phyloP scores from a whole-genome alignment of 2,888 invertebrate genomes.

The Andrena marginata region DNA sequence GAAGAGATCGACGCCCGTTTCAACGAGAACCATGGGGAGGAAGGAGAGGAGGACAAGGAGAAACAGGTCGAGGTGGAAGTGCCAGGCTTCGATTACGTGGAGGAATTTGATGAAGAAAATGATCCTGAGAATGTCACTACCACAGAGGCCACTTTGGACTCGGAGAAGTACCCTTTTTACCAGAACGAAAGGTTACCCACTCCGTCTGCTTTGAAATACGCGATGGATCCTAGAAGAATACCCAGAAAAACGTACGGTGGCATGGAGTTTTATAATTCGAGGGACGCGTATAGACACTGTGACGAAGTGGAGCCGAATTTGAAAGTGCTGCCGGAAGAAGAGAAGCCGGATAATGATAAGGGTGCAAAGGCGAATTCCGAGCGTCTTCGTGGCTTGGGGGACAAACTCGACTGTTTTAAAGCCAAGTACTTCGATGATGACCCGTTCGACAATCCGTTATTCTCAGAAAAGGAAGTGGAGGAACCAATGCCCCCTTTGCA shows the following conservation, averaged over 20 bases:
- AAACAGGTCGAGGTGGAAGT: conserved; percentile 75
- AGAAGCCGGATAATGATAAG: conserved; percentile 75
- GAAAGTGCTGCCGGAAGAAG: conserved; percentile 79
- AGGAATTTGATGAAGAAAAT: conserved; percentile 55
- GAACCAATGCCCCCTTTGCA: conserved; percentile 75
- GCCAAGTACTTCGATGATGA: conserved; percentile 91
- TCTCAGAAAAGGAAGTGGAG: conserved; percentile 84
- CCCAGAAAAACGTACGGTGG: conserved; percentile 89
- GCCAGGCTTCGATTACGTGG: conserved; percentile 72
- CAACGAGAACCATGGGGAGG: conserved; percentile 78
- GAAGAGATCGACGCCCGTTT: conserved; percentile 76
- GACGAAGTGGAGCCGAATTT: conserved; percentile 81
- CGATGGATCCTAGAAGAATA: conserved; percentile 88
- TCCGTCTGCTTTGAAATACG: conserved; percentile 89
- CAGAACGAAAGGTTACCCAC: conserved; percentile 84
- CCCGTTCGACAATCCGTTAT: conserved; percentile 91
- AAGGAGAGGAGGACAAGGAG: conserved; percentile 75
- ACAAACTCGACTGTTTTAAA: conserved; percentile 91
- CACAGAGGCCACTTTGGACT: conserved; percentile 62
- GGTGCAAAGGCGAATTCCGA: conserved; percentile 77
- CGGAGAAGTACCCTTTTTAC: conserved; percentile 90
- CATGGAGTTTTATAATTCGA: conserved; percentile 90
- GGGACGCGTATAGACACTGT: conserved; percentile 83
- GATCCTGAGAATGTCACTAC: neutral
- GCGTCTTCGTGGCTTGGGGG: conserved; percentile 88